Evolutionary conservation across 2,888 invertebrate species (phyloP).

Genomic region (Nemotelus nigrinus): DNA sequence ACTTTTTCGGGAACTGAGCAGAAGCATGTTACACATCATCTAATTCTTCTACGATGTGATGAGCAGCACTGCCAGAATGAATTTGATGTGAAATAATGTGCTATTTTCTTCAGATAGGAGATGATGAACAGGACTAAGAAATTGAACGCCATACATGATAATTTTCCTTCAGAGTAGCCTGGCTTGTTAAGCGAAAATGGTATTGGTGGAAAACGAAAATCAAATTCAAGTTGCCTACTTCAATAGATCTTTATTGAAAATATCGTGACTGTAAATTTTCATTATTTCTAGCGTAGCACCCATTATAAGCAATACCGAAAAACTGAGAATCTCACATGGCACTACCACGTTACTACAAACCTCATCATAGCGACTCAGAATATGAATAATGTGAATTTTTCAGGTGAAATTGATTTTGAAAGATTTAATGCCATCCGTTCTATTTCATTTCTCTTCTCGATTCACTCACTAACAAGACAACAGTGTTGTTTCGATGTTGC

Average conservation of each 20-base stretch:
- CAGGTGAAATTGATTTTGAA: constrained; percentile 17
- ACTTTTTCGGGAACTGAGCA: constrained; percentile 10
- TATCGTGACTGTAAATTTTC: too few relatives aligned
- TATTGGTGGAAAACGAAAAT: too few relatives aligned
- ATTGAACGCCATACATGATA: too few relatives aligned
- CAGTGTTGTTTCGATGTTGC: background rate
- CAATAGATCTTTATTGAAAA: too few relatives aligned
- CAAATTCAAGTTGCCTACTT: too few relatives aligned
- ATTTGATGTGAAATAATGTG: too few relatives aligned
- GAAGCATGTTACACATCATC: constrained; percentile 44
- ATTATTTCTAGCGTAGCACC: too few relatives aligned
- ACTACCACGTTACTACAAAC: too few relatives aligned
- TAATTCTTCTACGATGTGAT: background rate
- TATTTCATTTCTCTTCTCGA: background rate
- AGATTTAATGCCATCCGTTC: constrained; percentile 3
- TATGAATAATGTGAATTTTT: background rate
- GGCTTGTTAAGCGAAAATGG: too few relatives aligned
- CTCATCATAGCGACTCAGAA: background rate
- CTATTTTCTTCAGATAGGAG: too few relatives aligned
- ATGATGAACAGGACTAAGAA: too few relatives aligned
- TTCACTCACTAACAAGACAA: constrained; percentile 12
- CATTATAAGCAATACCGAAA: background rate
- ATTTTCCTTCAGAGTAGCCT: too few relatives aligned
- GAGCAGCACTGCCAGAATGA: background rate
- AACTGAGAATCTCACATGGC: background rate